phyloP scores from a whole-genome alignment of 2,888 invertebrate species.

The Tipula vernalis region DNA sequence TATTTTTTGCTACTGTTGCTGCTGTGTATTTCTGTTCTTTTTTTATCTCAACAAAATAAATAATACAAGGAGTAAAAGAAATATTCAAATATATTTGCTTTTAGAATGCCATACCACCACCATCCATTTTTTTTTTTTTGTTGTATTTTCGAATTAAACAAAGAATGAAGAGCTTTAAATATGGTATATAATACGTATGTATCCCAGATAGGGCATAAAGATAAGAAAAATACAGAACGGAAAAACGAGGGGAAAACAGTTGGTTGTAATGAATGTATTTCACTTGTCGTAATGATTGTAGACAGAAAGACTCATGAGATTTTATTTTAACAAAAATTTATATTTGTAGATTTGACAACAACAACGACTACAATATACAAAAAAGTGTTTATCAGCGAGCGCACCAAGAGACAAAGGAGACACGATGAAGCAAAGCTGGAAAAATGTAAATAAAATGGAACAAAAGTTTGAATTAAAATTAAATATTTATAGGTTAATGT shows the following conservation, averaged over 20 bases:
- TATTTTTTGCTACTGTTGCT: not conserved
- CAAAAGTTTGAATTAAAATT: not conserved
- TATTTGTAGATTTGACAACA: not conserved
- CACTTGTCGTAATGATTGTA: conserved; percentile 4
- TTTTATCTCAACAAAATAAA: not conserved
- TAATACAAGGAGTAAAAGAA: not conserved
- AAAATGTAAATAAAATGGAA: not conserved
- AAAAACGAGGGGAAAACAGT: not conserved
- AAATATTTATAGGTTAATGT: not conserved
- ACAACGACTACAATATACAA: not conserved
- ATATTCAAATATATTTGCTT: not conserved
- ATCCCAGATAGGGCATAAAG: not conserved
- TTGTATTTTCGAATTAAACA: not conserved
- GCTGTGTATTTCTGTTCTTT: not conserved
- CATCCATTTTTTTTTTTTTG: not conserved
- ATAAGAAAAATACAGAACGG: not conserved
- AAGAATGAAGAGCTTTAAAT: not conserved
- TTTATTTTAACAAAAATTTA: not conserved
- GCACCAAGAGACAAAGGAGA: not conserved
- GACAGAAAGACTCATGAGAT: not conserved
- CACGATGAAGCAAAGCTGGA: not conserved
- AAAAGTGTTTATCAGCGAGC: not conserved
- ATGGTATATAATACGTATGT: not conserved
- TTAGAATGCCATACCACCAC: not conserved
- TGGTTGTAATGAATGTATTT: not conserved